Evolutionary conservation across 2,888 invertebrate species (phyloP).

Genomic region (Dicyrtoma fusca): DNA sequence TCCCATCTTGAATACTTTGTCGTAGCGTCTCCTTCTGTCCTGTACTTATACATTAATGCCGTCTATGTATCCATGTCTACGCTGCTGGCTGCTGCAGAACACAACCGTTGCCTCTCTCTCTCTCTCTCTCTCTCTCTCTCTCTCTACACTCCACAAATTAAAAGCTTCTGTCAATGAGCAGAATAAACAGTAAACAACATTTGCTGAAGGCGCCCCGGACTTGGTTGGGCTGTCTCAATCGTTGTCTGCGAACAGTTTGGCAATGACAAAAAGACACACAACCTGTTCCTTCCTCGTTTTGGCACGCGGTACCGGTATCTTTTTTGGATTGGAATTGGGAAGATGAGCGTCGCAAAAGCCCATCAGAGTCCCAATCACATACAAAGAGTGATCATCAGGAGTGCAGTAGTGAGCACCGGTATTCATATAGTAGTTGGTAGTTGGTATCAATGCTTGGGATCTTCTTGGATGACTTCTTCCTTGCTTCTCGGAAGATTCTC

Average conservation of each 20-base stretch:
- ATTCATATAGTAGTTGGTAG: too few relatives aligned
- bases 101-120: too few relatives aligned
- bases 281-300: constrained; percentile 20
- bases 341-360: neutral
- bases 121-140: neutral
- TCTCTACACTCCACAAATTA: neutral
- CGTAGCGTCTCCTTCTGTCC: too few relatives aligned
- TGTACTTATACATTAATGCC: too few relatives aligned
- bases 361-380: neutral
- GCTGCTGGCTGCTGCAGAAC: neutral
- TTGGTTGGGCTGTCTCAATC: neutral
- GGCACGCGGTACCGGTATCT: constrained; percentile 24
- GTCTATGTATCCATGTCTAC: too few relatives aligned
- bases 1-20: too few relatives aligned
- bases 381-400: neutral
- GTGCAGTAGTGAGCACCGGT: neutral
- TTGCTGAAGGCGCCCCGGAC: neutral
- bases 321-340: too few relatives aligned
- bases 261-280: neutral
- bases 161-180: constrained; percentile 8
- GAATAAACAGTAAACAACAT: constrained; percentile 5
- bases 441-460: neutral
- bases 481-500: too few relatives aligned
- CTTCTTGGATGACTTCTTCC: constrained; percentile 11
- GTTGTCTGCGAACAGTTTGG: neutral